Evolutionary conservation across 2,888 invertebrate genomes (phyloP), one percentile per base, ranked within the genome.

Genomic region (Drosophila subsilvestris): DNA sequence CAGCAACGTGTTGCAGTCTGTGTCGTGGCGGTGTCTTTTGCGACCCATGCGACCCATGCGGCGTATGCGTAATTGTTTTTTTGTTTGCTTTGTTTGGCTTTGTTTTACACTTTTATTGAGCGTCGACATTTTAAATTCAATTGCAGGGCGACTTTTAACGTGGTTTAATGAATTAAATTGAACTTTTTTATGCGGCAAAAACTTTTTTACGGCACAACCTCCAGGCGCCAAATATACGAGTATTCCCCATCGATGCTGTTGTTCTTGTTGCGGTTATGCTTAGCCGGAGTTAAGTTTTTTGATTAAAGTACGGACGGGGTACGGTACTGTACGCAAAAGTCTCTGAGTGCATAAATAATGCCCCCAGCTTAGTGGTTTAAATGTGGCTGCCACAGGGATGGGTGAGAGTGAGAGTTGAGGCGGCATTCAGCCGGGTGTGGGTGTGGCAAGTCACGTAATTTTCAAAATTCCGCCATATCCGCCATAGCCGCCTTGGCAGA

Each of bases 111-210:
- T 85, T 75, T 79, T 79, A 76, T 83, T 79, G 83, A 76, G 88
- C 88, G 80, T 83, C 60, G 86, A 74, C 85, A 86, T 86, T 86
- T 88, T 74, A 88, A 86, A 88, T 85, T 85, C 85, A 88, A 86
- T 88, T 86, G 84, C 74, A 71, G 29, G 54, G 59, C 74, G 77
- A 78, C 74, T 87, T 82, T 76, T 75, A 80, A 73, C 71, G 70
- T 68, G 83, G 74, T 80, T 83, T 88, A 88, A 86, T 86, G 88
- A 88, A 85, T 86, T 79, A 86, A 88, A 88, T 85, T 86, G 86
- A 84, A 84, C 83, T 87, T 84, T 20, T 84, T 84, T 84, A 84
- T 84, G 83, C 47, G 74, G 48, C 45, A 79, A 84, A 83, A 63
- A 74, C 79, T 84, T 70, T 80, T 80, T 86, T 75, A 84, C 62